Base-by-base conservation (phyloP, 1,140 invertebrate genomes). In the Pararge aegeria region DNA sequence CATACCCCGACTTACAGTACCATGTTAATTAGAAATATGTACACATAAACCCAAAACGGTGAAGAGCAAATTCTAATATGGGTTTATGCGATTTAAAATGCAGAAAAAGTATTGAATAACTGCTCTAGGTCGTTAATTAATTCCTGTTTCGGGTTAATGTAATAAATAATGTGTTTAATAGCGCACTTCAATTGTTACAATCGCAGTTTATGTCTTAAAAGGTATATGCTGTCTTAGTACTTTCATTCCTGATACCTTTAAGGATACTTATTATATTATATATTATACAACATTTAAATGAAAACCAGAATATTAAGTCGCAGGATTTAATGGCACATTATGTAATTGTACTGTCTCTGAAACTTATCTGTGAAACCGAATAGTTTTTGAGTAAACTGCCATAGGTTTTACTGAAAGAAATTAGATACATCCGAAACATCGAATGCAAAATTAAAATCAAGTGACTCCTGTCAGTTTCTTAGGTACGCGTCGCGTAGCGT, bases 11-110 rank as follows among this genome's bases (percentile, higher is more conserved):
- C 34, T n/a, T 19, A 20, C 18, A 13, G 0, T 16, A 27, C 56
- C 50, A 42, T 52, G 49, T 38, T 51, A 42, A 58, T 29, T 40
- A 55, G 19, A 55, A 30, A 30, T 20, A 50, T 50, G 27, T 59
- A 50, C 24, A 27, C 27, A 52, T 50, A 40, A 18, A 59, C 49
- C 49, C 37, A 59, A 59, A 52, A 44, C 37, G 56, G 27, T 21
- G 30, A 59, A 44, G 49, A 44, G 40, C 15, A 4, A 9, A 38
- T 38, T n/a, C 34, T 38, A 44, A 44, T 18, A 44, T 44, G 40
- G 40, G 0, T 9, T 13, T 9, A 12, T 9, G 9, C 40, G 40
- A 44, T 44, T 44, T 19, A 15, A 16, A 44, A 16, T 3, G 40
- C 40, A 38, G 34, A 44, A 44, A 44, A 44, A 44, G 40, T 44